Conservation (phyloP, 2,113 vertebrate species). For the Orientallactaga bullata region DNA sequence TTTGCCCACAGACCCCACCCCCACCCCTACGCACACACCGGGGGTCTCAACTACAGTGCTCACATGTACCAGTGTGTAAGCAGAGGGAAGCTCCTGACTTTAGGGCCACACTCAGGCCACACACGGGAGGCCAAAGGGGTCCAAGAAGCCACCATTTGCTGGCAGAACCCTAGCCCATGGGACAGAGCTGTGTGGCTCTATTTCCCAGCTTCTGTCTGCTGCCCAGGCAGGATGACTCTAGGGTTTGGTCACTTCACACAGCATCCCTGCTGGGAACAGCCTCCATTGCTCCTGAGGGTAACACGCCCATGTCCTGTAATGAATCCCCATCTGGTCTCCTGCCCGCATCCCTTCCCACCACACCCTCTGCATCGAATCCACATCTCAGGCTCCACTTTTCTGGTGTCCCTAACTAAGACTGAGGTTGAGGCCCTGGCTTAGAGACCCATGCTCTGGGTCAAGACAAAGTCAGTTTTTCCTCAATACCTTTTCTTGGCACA, state of each 20-base stretch:
- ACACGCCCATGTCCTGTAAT: rapidly evolving
- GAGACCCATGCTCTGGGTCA: rapidly evolving
- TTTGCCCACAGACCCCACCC: not conserved
- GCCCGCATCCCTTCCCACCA: not conserved
- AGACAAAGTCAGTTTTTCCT: rapidly evolving
- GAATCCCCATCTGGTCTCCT: not conserved
- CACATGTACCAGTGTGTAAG: too few relatives aligned
- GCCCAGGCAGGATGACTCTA: too few relatives aligned
- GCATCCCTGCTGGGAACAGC: not conserved
- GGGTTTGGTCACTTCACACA: not conserved
- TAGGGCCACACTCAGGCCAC: rapidly evolving
- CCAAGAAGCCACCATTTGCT: not conserved
- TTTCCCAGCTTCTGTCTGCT: too few relatives aligned
- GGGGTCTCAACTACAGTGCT: not conserved
- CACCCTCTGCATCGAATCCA: rapidly evolving
- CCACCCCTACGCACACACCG: rapidly evolving
- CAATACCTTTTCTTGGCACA: too few relatives aligned
- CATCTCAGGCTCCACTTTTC: not conserved
- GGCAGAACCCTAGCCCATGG: not conserved
- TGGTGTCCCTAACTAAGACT: not conserved
- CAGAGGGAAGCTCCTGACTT: not conserved
- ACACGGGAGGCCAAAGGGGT: too few relatives aligned
- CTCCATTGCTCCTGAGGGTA: rapidly evolving
- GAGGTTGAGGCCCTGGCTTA: rapidly evolving
- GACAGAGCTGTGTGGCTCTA: not conserved